Conservation (phyloP, 2,888 invertebrate species). For the Morpho helenor region DNA sequence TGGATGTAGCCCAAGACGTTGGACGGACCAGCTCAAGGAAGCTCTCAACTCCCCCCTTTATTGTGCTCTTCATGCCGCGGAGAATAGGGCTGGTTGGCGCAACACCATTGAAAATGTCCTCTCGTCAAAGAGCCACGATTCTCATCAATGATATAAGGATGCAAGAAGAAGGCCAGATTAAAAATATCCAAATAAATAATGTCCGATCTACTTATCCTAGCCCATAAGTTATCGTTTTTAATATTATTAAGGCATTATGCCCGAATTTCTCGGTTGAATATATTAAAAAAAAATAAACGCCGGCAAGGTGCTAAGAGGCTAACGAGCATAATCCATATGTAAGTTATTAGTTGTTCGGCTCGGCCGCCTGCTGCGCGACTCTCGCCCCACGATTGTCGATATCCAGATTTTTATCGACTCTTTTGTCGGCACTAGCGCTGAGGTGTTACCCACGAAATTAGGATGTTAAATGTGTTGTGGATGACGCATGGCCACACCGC, state of each 20-base stretch:
- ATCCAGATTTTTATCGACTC: slow-evolving; percentile 66
- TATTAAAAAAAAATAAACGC: slow-evolving; percentile 70
- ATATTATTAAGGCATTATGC: slow-evolving; percentile 61
- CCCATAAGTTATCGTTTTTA: slow-evolving; percentile 64
- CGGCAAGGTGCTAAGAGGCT: slow-evolving; percentile 75
- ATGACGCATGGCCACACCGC: slow-evolving; percentile 67
- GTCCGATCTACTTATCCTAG: slow-evolving; percentile 50
- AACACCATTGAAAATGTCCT: too few relatives aligned
- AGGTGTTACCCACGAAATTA: slow-evolving; percentile 75
- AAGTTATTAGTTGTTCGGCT: slow-evolving; percentile 68
- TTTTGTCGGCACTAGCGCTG: slow-evolving; percentile 73
- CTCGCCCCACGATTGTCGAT: slow-evolving; percentile 46
- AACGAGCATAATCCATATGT: slow-evolving; percentile 76
- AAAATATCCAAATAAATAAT: slow-evolving; percentile 56
- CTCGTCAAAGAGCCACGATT: too few relatives aligned
- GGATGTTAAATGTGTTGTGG: slow-evolving; percentile 73
- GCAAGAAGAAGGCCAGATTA: slow-evolving; percentile 23
- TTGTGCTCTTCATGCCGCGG: too few relatives aligned
- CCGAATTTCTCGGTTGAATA: slow-evolving; percentile 70
- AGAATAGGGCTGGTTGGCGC: too few relatives aligned
- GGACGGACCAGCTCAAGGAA: too few relatives aligned
- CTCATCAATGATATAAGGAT: too few relatives aligned
- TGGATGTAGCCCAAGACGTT: too few relatives aligned
- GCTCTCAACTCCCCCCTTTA: too few relatives aligned
- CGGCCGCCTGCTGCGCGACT: slow-evolving; percentile 59